Conservation (phyloP, 30 jellyfish, hydroid and myxozoan genomes). For the Chrysaora quinquecirrha region DNA sequence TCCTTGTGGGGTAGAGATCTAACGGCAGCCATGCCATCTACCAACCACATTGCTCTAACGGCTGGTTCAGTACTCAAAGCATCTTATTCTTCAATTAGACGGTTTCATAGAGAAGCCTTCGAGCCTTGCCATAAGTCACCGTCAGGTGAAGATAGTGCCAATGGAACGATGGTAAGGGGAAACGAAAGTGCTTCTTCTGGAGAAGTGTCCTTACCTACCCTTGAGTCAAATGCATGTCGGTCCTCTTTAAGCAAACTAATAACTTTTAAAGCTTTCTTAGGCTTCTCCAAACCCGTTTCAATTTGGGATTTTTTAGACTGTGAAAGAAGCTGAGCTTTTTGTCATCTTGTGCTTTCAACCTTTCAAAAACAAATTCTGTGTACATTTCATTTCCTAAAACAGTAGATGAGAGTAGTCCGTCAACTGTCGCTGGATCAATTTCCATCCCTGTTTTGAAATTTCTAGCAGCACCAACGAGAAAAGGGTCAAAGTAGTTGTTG, state of each 20-base stretch:
- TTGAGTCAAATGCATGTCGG: constrained; percentile 61
- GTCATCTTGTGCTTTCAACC: constrained; percentile 7
- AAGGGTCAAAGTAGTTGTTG: constrained; percentile 51
- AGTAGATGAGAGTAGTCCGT: constrained; percentile 26
- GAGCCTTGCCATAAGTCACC: constrained; percentile 39
- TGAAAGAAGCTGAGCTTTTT: constrained; percentile 19
- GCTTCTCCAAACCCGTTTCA: constrained; percentile 53
- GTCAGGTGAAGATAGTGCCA: constrained; percentile 42
- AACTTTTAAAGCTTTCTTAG: constrained; percentile 16
- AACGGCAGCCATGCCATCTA: constrained; percentile 56
- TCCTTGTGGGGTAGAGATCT: constrained; percentile 43
- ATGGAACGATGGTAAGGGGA: constrained; percentile 38
- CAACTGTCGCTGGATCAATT: constrained; percentile 20
- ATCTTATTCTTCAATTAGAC: constrained; percentile 35
- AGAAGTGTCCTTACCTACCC: constrained; percentile 52
- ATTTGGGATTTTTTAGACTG: not conserved
- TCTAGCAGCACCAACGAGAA: constrained; percentile 56
- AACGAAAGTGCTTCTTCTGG: constrained; percentile 60
- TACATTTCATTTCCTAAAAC: constrained; percentile 25
- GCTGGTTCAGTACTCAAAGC: constrained; percentile 39
- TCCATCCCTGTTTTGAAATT: constrained; percentile 55
- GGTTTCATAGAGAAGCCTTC: constrained; percentile 42
- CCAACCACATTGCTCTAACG: constrained; percentile 37
- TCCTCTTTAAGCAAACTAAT: constrained; percentile 49
- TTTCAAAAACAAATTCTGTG: constrained; percentile 2